Evolutionary conservation across 2,113 vertebrate genomes (phyloP), one percentile per base, ranked within the genome.

Genomic region (Podarcis cretensis): DNA sequence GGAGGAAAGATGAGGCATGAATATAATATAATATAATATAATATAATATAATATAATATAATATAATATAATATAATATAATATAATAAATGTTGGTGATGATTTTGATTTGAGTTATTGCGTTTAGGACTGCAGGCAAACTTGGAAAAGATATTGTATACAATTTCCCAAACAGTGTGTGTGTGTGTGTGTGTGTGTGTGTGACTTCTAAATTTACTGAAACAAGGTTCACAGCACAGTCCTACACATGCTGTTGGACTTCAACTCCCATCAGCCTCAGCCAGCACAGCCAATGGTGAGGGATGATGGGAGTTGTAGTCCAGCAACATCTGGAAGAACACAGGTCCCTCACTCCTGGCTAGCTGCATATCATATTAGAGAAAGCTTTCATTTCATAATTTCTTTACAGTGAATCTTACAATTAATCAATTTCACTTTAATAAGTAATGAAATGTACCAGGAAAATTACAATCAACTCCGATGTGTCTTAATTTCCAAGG

Each of bases 401-500:
- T 82, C 66, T 76, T 27, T 74, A 66, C 87, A 69, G 83, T 92
- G 93, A 90, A 1, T 30, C 71, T 88, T 88, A 89, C 48, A 54
- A 54, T 54, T 54, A 2, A 54, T 54, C 48, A 54, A 54, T 54
- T 54, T 54, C 48, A 54, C 90, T 91, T 88, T 89, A 87, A 88
- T 92, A 96, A 94, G 94, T 92, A 96, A 94, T 87, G 80, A 66
- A 90, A 92, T 94, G 84, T 37, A 54, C 27, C 30, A 95, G 69
- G 63, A 92, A 84, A 95, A 92, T 92, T 77, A 71, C 81, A 94
- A 92, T 96, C 90, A 90, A 83, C 76, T 92, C 88, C 90, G 89
- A 92, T 82, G 68, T 86, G 89, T 92, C 89, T 93, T 96, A 94
- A 96, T 95, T 96, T 96, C 85, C 57, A 35, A 94, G 89, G 87